Evolutionary conservation across 2,888 invertebrate species (phyloP), one percentile per base, ranked within the genome.

Genomic region (Sceliomorpha sp.): DNA sequence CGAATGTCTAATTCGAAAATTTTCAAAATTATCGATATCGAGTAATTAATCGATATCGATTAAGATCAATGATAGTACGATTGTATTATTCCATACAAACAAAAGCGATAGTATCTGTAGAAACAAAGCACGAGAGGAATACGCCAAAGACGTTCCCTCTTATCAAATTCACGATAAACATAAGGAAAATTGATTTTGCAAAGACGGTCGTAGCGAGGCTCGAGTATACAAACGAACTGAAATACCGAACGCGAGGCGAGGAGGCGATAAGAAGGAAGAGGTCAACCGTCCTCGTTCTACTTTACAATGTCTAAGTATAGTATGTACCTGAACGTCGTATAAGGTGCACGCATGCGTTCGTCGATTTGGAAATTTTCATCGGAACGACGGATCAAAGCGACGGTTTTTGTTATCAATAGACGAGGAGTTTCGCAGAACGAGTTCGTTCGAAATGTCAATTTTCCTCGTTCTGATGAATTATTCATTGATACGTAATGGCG

Each of bases 281-380:
- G 32, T 39, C 39, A 47, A 47, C 26, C 47, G 53, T 62, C 62
- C 62, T 53, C 31, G 47, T 47, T 62, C 62, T 26, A 62, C 53
- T 39, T 62, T 39, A 34, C 32, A 14, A 47, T 32, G 37, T 47
- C 62, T 62, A 62, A 40, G 40, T 62, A 40, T 53, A 53, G 53
- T 53, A 26, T 32, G 12, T 51, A 62, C 45, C 51, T 44, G 44
- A 44, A n/a, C n/a, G n/a, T 51, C 44, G 26, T 15, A 27, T 29
- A 29, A 44, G 55, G 42, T 44, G n/a, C 34, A 32, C 15, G 10
- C n/a, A n/a, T 10, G 17, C 29, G 17, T 37, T 34, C 40, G 3
- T 12, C 17, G 42, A 14, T 47, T 58, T 59, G 20, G n/a, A 14
- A 39, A 59, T 59, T 40, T 59, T 59, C 20, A 42, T 48, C 48